Conservation (phyloP, 2,888 invertebrate species). For the Drosophila lacicola region DNA sequence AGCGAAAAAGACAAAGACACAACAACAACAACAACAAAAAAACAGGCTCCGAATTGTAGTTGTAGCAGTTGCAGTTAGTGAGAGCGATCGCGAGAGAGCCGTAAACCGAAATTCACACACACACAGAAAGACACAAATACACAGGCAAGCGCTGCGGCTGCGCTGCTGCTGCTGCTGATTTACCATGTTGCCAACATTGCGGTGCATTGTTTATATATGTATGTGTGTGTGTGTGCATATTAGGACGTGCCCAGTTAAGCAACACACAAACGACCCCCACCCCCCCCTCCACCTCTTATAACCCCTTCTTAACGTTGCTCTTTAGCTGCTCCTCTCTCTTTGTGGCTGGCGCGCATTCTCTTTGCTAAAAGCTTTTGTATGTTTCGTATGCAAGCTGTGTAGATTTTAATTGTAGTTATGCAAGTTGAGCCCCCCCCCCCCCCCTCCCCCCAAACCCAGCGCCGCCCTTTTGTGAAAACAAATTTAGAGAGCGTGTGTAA, state of each 20-base stretch:
- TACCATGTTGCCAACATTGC: conserved; percentile 52
- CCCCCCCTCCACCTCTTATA: background rate
- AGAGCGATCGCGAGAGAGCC: conserved; percentile 44
- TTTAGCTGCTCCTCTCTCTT: conserved; percentile 9
- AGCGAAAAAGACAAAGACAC: background rate
- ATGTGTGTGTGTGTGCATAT: conserved; percentile 8
- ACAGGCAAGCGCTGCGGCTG: conserved; percentile 13
- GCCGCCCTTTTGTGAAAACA: too few species aligned
- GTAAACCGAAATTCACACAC: conserved; percentile 6
- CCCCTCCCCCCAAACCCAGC: too few species aligned
- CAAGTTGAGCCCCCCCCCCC: conserved; percentile 22
- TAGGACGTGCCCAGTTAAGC: conserved; percentile 18
- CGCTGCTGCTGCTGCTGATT: conserved; percentile 40
- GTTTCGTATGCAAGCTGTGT: conserved; percentile 38
- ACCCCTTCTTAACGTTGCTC: background rate
- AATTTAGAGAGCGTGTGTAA: conserved; percentile 32
- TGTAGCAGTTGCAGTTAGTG: conserved; percentile 29
- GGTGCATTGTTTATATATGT: conserved; percentile 18
- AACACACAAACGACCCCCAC: background rate
- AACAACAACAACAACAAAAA: too few species aligned
- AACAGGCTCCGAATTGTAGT: conserved; percentile 9
- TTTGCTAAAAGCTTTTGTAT: conserved; percentile 31
- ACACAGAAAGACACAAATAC: conserved; percentile 9
- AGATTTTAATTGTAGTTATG: conserved; percentile 43
- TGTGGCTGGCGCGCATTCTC: conserved; percentile 12